Base-by-base conservation (phyloP, 92 coral and sea anemone species). In the Nematostella vectensis region DNA sequence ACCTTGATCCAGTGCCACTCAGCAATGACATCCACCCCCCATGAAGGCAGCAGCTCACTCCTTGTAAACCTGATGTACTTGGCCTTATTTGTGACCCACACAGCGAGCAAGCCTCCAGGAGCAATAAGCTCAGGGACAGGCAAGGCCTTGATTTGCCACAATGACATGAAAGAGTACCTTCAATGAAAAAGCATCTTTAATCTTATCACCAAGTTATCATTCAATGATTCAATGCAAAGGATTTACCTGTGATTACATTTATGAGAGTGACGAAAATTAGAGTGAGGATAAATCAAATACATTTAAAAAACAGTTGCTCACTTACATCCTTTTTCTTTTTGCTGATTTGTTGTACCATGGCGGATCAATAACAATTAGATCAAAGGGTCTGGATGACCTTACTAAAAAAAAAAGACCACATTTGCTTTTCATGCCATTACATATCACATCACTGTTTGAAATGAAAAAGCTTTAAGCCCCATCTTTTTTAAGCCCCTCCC, bases 1-100 rank as follows among this genome's bases (percentile, higher is more conserved):
- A 84, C 98, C 81, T 91, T 91, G 27, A 86, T 79, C 98, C 98
- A 91, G 62, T 81, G 83, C 98, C 98, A 91, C 77, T 85, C 95
- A 17, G 82, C 98, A 31, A 91, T 39, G 21, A 75, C 52, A 25
- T 74, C 77, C 57, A 87, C 57, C 17, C 87, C 76, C 98, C 98
- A 91, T 62, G 68, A 71, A 21, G 95, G 87, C 25, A 91, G 78
- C 27, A 91, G 82, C 74, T 91, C 98, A 25, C 75, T 48, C 55
- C 58, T 76, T 27, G 94, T 80, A 69, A 91, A 91, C 53, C 59
- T 78, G 27, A 83, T 70, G 59, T 91, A 91, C 61, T 91, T 91
- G 39, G 80, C 87, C 57, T 91, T 91, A 55, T 91, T 91, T 44
- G 98, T 91, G 30, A 91, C 95, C 98, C 98, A 91, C 42, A 91